These are phyloP conservation scores for Falco cherrug DNA, from an alignment of 2,797 vertebrate species.

Conservation along the genomic window DNA sequence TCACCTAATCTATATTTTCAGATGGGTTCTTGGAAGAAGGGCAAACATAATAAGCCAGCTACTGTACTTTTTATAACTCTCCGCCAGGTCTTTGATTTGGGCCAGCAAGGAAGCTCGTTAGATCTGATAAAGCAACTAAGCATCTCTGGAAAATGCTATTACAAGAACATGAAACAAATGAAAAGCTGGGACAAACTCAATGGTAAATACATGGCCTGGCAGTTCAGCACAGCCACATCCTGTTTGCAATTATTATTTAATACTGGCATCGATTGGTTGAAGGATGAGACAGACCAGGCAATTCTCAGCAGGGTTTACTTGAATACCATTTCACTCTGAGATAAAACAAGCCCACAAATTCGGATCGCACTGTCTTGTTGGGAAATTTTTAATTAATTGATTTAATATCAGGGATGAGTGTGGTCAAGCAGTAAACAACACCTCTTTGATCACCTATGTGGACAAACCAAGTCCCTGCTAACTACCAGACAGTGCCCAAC, in stretches of 20 bases:
- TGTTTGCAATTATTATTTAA: constrained; percentile 34
- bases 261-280: neutral
- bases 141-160: constrained; percentile 54
- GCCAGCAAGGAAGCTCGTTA: constrained; percentile 38
- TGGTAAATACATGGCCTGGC: neutral
- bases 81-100: constrained; percentile 25
- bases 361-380: neutral
- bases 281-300: constrained; percentile 25
- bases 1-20: neutral
- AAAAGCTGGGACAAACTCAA: constrained; percentile 38
- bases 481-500: neutral
- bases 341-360: neutral
- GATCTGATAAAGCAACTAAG: constrained; percentile 15
- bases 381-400: neutral
- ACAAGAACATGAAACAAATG: constrained; percentile 52
- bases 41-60: neutral
- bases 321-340: neutral
- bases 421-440: neutral
- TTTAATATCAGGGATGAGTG: neutral
- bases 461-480: neutral
- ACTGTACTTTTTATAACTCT: neutral
- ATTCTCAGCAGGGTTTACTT: neutral
- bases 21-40: constrained; percentile 25
- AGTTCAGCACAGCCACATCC: constrained; percentile 28
- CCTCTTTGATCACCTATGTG: neutral